A percentile compares a stretch with the other conserved stretches of the same genome.
These are phyloP conservation scores for Ceratoteleas bidentatus DNA, from an alignment of 1,140 invertebrate genomes.

Conservation along the genomic window DNA sequence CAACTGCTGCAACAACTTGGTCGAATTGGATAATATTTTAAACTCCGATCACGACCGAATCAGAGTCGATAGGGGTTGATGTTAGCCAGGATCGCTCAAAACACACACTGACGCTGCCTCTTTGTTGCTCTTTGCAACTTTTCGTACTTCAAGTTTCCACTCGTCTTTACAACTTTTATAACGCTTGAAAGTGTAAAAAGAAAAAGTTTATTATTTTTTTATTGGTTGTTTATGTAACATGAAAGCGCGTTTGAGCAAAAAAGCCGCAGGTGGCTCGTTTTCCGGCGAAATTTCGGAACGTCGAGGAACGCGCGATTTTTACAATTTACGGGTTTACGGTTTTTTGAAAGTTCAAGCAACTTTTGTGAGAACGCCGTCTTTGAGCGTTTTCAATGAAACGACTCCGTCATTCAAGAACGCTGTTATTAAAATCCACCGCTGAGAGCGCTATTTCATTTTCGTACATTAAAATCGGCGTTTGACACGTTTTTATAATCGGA, in stretches of 20 bases:
- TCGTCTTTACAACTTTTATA: slow-evolving; percentile 5
- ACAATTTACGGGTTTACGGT: background rate
- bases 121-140: slow-evolving; percentile 11
- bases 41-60: slow-evolving; percentile 26
- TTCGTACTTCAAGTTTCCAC: slow-evolving; percentile 9
- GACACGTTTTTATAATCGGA: too few species aligned
- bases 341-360: background rate
- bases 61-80: slow-evolving; percentile 22
- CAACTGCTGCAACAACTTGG: slow-evolving; percentile 28
- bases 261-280: background rate
- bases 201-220: background rate
- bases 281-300: background rate
- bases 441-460: too few species aligned
- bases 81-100: slow-evolving; percentile 13
- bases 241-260: background rate
- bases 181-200: background rate
- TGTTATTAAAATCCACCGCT: too few species aligned
- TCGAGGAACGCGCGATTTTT: background rate
- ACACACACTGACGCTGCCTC: slow-evolving; percentile 3
- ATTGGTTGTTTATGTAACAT: slow-evolving; percentile 4
- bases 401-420: too few species aligned
- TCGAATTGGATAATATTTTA: slow-evolving; percentile 29
- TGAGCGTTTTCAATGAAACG: background rate
- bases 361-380: background rate
- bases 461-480: too few species aligned